A percentile compares a stretch with the other conserved stretches of the same genome.
Conservation (phyloP, 37 sponge, comb jelly and placozoan genomes). For the Geodia barretti region DNA sequence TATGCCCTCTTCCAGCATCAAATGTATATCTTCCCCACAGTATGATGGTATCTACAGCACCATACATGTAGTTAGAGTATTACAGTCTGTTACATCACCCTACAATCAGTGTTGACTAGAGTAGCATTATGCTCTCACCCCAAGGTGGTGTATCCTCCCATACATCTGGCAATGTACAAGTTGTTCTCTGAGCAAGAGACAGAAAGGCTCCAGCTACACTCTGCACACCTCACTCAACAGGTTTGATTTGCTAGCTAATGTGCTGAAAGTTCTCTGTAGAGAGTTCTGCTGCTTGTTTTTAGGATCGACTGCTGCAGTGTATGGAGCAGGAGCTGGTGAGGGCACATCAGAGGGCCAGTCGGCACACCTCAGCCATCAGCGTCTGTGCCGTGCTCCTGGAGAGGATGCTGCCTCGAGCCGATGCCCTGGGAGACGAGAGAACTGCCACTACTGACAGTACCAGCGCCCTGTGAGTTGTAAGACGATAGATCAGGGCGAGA, state of each 20-base stretch:
- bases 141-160: slow-evolving; percentile 39
- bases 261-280: too few species aligned
- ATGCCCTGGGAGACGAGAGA: not conserved
- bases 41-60: too few species aligned
- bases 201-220: slow-evolving; percentile 29
- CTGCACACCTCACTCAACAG: slow-evolving; percentile 55
- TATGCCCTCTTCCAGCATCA: too few species aligned
- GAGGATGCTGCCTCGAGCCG: slow-evolving; percentile 14
- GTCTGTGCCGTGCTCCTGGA: slow-evolving; percentile 65
- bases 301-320: slow-evolving; percentile 61
- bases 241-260: slow-evolving; percentile 1
- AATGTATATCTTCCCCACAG: too few species aligned
- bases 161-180: slow-evolving; percentile 24
- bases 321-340: slow-evolving; percentile 65
- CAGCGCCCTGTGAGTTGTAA: too few species aligned
- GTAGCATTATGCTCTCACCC: not conserved
- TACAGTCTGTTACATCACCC: too few species aligned
- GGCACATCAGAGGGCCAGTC: slow-evolving; percentile 51
- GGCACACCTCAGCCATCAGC: slow-evolving; percentile 28
- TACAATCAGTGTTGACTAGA: too few species aligned
- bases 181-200: slow-evolving; percentile 58
- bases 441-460: too few species aligned
- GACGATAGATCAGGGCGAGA: not conserved
- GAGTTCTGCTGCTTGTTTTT: too few species aligned
- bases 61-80: too few species aligned